These are phyloP conservation scores for Pherbina coryleti DNA, from an alignment of 2,888 invertebrate genomes.

Conservation along the genomic window DNA sequence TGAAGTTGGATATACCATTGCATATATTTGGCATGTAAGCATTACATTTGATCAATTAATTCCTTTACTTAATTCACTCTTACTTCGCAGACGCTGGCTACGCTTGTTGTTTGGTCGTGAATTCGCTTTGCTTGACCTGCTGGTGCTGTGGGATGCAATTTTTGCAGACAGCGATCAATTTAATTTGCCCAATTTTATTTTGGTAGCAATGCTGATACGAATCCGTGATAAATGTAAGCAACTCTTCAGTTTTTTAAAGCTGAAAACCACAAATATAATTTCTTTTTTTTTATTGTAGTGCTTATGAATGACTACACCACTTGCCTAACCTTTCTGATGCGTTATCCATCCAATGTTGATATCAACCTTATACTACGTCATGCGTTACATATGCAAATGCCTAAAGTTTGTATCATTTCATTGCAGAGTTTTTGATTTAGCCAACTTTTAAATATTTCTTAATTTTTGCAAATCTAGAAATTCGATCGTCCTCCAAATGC, in stretches of 20 bases:
- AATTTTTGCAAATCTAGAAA: conserved; percentile 49
- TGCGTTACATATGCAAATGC: conserved; percentile 72
- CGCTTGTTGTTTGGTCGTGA: conserved; percentile 86
- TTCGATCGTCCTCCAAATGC: conserved; percentile 65
- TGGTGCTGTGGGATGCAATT: conserved; percentile 86
- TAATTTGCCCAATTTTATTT: conserved; percentile 76
- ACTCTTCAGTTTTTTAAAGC: no score
- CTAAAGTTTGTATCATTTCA: conserved; percentile 59
- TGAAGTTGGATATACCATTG: conserved; percentile 81
- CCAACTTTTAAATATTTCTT: background rate
- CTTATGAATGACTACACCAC: conserved; percentile 76
- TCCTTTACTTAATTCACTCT: background rate
- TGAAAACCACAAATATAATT: no score
- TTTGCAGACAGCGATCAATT: conserved; percentile 78
- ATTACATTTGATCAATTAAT: conserved; percentile 4
- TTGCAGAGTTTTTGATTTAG: conserved; percentile 7
- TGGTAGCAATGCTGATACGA: conserved; percentile 82
- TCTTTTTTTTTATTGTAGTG: conserved; percentile 67
- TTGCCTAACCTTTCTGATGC: conserved; percentile 77
- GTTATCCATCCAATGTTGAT: conserved; percentile 76
- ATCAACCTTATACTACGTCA: conserved; percentile 75
- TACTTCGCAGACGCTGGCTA: conserved; percentile 80
- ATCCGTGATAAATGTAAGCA: conserved; percentile 78
- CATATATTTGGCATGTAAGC: conserved; percentile 88
- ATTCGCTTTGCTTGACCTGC: conserved; percentile 81